Evolutionary conservation across 1,140 invertebrate genomes (phyloP), one percentile per base, ranked within the genome.

Genomic region (Eurosta solidaginis): DNA sequence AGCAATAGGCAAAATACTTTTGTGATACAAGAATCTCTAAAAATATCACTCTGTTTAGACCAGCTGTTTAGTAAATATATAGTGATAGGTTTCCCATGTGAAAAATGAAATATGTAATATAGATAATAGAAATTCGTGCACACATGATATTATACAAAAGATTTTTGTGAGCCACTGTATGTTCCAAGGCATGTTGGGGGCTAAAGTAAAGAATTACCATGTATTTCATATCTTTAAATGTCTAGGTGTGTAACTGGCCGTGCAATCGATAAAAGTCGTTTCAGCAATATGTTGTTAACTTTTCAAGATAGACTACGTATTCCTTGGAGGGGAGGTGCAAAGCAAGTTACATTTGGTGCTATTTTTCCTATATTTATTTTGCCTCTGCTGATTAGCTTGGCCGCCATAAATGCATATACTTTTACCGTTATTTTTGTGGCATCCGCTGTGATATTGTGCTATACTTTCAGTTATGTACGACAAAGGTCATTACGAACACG

Each of bases 251-350:
- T 68, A 10, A 68, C 59, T 33, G 36, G 59, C 22, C 59, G 59
- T 1, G 33, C 17, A 14, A 29, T 68, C 59, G 33, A 68, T 9
- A 29, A 14, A 14, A 10, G 17, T 9, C 29, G 33, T 5, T 6
- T 17, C 10, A 14, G 29, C n/a, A 68, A 68, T 36, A 87, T 87
- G 86, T 63, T 89, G 79, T 82, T 86, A n/a, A 89, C 89, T 3
- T 84, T 91, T 33, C 87, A 88, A 76, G 91, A 92, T 80, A 86
- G 91, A 42, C 78, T 91, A 52, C 84, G 91, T 47, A 81, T 91
- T 78, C 91, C 91, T 29, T 91, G 90, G 90, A 83, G 83, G 33
- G 90, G 90, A 7, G 91, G 91, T 27, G 91, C 91, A 14, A 89
- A 88, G 77, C 85, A 84, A 6, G 80, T 87, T 1, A 85, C 88